These are phyloP conservation scores for Anoplophora glabripennis DNA, from an alignment of 1,140 invertebrate genomes.

Conservation along the genomic window DNA sequence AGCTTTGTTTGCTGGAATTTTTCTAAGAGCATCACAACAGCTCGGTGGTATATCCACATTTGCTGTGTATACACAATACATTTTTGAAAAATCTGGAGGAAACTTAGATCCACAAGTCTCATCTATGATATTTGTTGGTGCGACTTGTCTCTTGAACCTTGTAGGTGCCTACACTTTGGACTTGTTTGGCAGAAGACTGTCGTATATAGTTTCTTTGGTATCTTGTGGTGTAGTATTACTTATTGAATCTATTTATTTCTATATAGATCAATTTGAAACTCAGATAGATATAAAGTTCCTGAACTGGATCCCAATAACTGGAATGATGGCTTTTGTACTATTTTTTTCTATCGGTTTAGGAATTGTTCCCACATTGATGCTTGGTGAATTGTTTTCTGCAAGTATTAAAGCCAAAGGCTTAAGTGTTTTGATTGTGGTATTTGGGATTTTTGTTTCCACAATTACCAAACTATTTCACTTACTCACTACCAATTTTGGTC, in stretches of 20 bases:
- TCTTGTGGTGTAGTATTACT: slow-evolving; percentile 30
- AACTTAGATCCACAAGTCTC: slow-evolving; percentile 62
- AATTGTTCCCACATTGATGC: slow-evolving; percentile 39
- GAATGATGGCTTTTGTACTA: slow-evolving; percentile 36
- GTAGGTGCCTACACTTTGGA: slow-evolving; percentile 60
- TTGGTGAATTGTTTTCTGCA: slow-evolving; percentile 44
- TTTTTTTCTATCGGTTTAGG: slow-evolving; percentile 39
- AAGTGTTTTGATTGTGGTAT: slow-evolving; percentile 28
- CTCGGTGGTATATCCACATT: slow-evolving; percentile 61
- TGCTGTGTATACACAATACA: slow-evolving; percentile 61
- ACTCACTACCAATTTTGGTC: slow-evolving; percentile 52
- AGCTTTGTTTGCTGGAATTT: slow-evolving; percentile 48
- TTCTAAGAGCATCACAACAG: slow-evolving; percentile 58
- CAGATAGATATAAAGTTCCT: slow-evolving; percentile 37
- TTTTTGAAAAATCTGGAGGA: slow-evolving; percentile 53
- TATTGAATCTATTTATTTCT: slow-evolving; percentile 52
- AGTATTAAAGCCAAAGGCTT: slow-evolving; percentile 40
- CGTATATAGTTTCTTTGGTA: slow-evolving; percentile 29
- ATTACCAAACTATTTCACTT: slow-evolving; percentile 46
- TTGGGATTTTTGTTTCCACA: slow-evolving; percentile 36
- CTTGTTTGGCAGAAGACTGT: slow-evolving; percentile 42
- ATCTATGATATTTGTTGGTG: slow-evolving; percentile 54
- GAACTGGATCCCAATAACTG: slow-evolving; percentile 40
- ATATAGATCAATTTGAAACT: slow-evolving; percentile 19
- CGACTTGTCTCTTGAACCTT: slow-evolving; percentile 62